phyloP scores from a whole-genome alignment of 1,140 invertebrate species.

The Camponotus floridanus region DNA sequence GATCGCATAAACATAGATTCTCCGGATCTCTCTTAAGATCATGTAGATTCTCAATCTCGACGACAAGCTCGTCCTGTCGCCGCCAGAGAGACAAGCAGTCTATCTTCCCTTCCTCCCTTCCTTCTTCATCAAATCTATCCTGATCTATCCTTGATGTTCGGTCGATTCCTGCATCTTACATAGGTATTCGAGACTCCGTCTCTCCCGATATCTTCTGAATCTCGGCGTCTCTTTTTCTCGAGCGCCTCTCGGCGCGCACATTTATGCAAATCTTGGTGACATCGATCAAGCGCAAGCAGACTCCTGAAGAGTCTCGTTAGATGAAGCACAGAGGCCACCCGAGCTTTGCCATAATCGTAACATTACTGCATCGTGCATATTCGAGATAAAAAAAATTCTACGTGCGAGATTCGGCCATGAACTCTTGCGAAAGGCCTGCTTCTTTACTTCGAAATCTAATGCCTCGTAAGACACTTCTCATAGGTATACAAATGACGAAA shows the following conservation, averaged over 20 bases:
- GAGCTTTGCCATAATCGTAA: slow-evolving; percentile 2
- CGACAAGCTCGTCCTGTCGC: slow-evolving; percentile 28
- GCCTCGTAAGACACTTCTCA: not conserved
- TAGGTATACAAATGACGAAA: not conserved
- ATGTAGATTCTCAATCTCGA: slow-evolving; percentile 44
- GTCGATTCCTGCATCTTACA: slow-evolving; percentile 40
- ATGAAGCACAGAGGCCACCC: not conserved
- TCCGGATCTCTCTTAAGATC: slow-evolving; percentile 1
- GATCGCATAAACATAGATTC: not conserved
- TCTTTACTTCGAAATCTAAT: not conserved
- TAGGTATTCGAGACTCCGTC: slow-evolving; percentile 4
- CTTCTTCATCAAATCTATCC: slow-evolving; percentile 14
- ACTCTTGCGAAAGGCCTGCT: not conserved
- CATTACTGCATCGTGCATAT: slow-evolving; percentile 4
- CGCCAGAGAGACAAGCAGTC: slow-evolving; percentile 36
- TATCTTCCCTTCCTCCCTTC: slow-evolving; percentile 5
- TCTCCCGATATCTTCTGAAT: not conserved
- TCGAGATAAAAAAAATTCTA: not conserved
- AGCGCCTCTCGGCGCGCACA: slow-evolving; percentile 26
- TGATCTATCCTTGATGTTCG: slow-evolving; percentile 27
- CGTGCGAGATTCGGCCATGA: not conserved
- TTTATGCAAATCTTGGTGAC: slow-evolving; percentile 59
- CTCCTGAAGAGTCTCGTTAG: slow-evolving; percentile 34
- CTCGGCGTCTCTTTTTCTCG: not conserved
- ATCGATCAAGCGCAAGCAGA: slow-evolving; percentile 42